These are phyloP conservation scores for Hyles vespertilio DNA, from an alignment of 1,140 invertebrate genomes.

Conservation along the genomic window DNA sequence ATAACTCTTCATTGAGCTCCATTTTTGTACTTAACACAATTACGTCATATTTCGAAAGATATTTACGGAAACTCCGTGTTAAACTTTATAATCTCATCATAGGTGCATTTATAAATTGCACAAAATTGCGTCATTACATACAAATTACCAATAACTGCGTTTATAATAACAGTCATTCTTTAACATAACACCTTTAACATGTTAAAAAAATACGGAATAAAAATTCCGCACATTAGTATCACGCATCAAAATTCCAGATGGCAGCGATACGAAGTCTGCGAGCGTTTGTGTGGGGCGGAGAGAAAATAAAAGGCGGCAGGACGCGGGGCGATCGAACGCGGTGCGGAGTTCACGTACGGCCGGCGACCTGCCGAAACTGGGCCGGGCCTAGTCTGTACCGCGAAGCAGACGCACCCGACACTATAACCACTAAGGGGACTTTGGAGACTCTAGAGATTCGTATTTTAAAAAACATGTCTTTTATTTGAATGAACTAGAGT, in stretches of 20 bases:
- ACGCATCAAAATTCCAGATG: not conserved
- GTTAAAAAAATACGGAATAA: no score
- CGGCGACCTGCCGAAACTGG: slow-evolving; percentile 60
- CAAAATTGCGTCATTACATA: no score
- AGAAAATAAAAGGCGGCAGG: slow-evolving; percentile 23
- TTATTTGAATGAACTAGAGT: no score
- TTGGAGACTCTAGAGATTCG: no score
- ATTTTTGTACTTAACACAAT: not conserved
- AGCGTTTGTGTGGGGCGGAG: not conserved
- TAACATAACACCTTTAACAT: no score
- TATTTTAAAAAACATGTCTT: no score
- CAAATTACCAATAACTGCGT: no score
- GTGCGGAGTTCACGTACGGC: slow-evolving; percentile 61
- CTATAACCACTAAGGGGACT: no score
- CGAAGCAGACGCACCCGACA: slow-evolving; percentile 6
- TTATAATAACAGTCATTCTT: no score
- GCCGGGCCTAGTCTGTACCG: slow-evolving; percentile 37
- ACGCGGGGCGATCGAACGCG: slow-evolving; percentile 38
- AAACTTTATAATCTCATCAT: no score
- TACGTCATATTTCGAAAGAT: not conserved
- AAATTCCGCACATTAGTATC: not conserved
- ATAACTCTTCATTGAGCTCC: not conserved
- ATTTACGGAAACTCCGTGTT: no score
- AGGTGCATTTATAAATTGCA: no score
- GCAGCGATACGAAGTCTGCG: not conserved